A percentile compares a stretch with the other conserved stretches of the same genome.
Evolutionary conservation across 2,888 invertebrate genomes (phyloP).

Genomic region (Drosophila greeni): DNA sequence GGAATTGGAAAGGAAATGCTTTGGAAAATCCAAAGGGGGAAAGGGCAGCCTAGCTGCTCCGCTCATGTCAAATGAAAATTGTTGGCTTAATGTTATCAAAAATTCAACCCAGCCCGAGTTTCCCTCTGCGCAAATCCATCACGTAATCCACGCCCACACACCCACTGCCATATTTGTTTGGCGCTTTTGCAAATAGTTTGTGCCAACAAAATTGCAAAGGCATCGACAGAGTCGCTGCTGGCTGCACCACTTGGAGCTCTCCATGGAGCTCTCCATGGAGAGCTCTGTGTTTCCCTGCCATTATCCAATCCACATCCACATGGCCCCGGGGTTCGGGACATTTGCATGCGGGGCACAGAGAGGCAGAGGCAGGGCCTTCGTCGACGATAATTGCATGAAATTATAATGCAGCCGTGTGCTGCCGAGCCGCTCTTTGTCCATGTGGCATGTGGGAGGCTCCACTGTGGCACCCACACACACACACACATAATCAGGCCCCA

Average conservation of each 20-base stretch:
- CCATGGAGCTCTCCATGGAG: conserved; percentile 6
- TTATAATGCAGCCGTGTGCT: conserved; percentile 63
- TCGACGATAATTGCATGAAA: conserved; percentile 71
- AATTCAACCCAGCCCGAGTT: conserved; percentile 23
- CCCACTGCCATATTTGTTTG: conserved; percentile 65
- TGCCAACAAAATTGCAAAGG: conserved; percentile 62
- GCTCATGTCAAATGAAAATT: conserved; percentile 65
- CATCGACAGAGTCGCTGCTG: conserved; percentile 40
- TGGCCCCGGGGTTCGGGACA: conserved; percentile 38
- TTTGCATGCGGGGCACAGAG: conserved; percentile 49
- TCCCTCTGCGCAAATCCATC: conserved; percentile 33
- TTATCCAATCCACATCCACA: conserved; percentile 57
- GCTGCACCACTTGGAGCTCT: conserved; percentile 22
- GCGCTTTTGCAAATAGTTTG: conserved; percentile 50
- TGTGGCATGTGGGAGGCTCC: conserved; percentile 46
- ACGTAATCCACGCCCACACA: conserved; percentile 41
- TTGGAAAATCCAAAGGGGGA: conserved; percentile 6
- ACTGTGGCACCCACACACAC: conserved; percentile 43
- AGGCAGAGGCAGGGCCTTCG: conserved; percentile 21
- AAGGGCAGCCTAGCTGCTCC: neutral
- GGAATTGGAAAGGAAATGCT: conserved; percentile 25
- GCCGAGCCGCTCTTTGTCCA: conserved; percentile 20
- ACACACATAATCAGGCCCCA: conserved; percentile 37
- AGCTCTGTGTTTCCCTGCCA: conserved; percentile 49
- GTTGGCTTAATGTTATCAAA: conserved; percentile 59